Evolutionary conservation across 2,888 invertebrate genomes (phyloP).

Genomic region (Ormyrus labotus): DNA sequence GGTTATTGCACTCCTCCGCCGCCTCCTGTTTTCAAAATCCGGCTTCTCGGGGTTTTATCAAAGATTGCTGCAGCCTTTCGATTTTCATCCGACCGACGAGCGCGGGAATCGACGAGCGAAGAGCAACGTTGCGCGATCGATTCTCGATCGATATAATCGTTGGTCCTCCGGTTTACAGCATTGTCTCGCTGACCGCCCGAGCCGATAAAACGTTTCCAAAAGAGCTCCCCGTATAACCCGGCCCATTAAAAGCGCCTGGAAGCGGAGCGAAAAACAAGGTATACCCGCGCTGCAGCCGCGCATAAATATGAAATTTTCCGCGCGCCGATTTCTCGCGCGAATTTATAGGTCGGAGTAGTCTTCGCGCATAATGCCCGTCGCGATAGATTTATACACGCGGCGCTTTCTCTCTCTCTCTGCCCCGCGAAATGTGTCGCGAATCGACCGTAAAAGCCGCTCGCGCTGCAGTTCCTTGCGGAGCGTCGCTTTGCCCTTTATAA

Average conservation of each 20-base stretch:
- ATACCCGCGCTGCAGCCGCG: neutral
- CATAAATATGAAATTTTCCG: conserved; percentile 38
- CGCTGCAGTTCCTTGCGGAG: neutral
- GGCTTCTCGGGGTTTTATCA: no score
- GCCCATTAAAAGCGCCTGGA: no score
- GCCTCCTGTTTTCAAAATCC: no score
- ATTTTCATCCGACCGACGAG: no score
- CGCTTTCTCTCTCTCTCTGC: neutral
- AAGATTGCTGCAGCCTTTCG: no score
- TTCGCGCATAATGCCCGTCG: conserved; percentile 14
- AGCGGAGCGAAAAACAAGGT: neutral
- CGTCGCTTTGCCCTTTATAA: conserved; percentile 58
- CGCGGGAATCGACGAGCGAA: no score
- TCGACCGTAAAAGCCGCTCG: conserved; percentile 65
- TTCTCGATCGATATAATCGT: no score
- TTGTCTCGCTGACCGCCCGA: neutral
- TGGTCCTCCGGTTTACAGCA: no score
- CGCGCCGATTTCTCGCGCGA: conserved; percentile 1
- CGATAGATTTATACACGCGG: conserved; percentile 46
- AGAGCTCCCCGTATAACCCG: neutral
- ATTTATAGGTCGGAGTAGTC: conserved; percentile 27
- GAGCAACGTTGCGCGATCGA: no score
- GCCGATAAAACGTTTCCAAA: neutral
- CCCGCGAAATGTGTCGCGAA: conserved; percentile 60
- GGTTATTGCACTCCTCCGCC: no score